A percentile compares a stretch with the other conserved stretches of the same genome.
Evolutionary conservation across 92 coral and sea anemone genomes (phyloP).

Genomic region (Chrysogorgia sp.): DNA sequence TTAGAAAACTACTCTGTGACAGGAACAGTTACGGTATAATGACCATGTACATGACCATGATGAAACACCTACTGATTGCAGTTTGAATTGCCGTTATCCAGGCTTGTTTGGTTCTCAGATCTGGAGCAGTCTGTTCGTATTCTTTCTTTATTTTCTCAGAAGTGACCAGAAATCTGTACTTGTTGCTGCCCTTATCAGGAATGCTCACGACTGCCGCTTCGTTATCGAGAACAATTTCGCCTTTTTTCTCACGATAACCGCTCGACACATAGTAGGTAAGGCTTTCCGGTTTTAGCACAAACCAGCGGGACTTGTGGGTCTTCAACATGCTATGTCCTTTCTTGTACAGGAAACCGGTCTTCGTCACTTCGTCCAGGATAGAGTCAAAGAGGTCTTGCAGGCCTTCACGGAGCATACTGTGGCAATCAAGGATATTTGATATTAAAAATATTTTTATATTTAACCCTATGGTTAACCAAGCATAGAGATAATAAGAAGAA

Average conservation of each 20-base stretch:
- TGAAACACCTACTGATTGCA: conserved; percentile 70
- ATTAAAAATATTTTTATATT: no score
- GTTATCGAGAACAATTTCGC: conserved; percentile 68
- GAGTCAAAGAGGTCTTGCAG: conserved; percentile 82
- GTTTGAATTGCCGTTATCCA: conserved; percentile 89
- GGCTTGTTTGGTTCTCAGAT: conserved; percentile 86
- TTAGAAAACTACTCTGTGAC: no score
- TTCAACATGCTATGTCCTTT: conserved; percentile 83
- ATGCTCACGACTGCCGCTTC: conserved; percentile 72
- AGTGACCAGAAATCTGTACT: conserved; percentile 71
- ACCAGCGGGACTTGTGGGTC: conserved; percentile 88
- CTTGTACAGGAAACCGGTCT: conserved; percentile 87
- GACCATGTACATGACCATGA: neutral
- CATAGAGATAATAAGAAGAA: no score
- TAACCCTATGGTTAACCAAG: no score
- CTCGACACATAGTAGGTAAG: conserved; percentile 76
- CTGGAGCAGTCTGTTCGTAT: conserved; percentile 82
- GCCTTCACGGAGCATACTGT: conserved; percentile 81
- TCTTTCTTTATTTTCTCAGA: conserved; percentile 72
- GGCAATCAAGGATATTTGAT: neutral
- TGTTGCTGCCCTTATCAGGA: conserved; percentile 64
- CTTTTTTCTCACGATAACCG: conserved; percentile 77
- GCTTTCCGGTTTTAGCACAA: conserved; percentile 78
- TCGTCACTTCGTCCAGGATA: conserved; percentile 72
- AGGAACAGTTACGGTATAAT: no score